Base-by-base conservation (phyloP, 2,797 vertebrate genomes). In the Onychomys torridus region DNA sequence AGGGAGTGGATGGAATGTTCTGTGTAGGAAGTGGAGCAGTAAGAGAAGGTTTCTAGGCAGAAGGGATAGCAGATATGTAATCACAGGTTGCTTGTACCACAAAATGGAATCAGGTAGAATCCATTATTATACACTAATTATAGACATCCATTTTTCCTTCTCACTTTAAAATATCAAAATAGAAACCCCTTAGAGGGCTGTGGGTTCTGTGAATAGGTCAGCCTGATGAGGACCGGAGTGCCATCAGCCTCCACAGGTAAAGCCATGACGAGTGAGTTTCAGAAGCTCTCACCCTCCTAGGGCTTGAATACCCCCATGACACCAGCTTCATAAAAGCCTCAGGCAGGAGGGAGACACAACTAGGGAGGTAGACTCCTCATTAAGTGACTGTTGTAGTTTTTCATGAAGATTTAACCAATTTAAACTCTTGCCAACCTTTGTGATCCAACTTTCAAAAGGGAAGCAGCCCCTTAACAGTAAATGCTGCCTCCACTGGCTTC, bases 371-470 rank as follows among this genome's bases (percentile, higher is more conserved):
- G 16, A 21, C 76, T 32, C 13, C 65, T 43, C 75, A 40, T 46
- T 43, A 79, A 95, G 43, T 79, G 52, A 29, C 1, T 43, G 82
- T 10, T 43, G 88, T 55, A 73, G 12, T 73, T 52, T 89, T 87
- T 86, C 37, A 29, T 40, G 27, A 84, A 90, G 79, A 49, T 81
- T 90, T 92, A 63, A 27, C n/a, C 43, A 95, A 55, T 7, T 90
- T 89, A 92, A 90, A 69, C 83, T 90, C 93, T 81, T 79, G 52
- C 63, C 19, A 61, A 75, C 46, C 71, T 95, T 84, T 82, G 46
- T 77, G 32, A 82, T 91, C 63, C 55, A 40, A 75, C 71, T 95
- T 97, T 84, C 65, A 16, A 88, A 94, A 90, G 75, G 71, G 94
- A 95, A 92, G 43, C 69, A 65, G 40, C n/a, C 52, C 32, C 67